A percentile compares a stretch with the other conserved stretches of the same genome.
Evolutionary conservation across 1,140 invertebrate genomes (phyloP).

Genomic region (Scaptomyza montana): DNA sequence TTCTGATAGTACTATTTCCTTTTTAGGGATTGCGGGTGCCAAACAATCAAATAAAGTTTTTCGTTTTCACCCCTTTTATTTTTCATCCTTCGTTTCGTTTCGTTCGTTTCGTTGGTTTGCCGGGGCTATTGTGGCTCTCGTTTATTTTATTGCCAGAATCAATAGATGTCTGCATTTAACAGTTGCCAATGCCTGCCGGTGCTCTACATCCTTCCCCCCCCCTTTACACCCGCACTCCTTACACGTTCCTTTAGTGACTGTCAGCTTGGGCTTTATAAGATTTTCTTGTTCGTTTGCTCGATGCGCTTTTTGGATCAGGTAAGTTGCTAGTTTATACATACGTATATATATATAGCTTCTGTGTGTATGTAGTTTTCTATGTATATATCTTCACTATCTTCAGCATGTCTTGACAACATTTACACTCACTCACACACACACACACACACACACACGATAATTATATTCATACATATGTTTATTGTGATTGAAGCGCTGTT

Average conservation of each 20-base stretch:
- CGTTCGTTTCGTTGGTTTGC: background rate
- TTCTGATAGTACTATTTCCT: conserved; percentile 7
- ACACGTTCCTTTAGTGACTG: conserved; percentile 6
- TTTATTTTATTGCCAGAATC: conserved; percentile 71
- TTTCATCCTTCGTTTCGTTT: background rate
- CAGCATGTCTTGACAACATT: conserved; percentile 14
- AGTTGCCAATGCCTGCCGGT: conserved; percentile 56
- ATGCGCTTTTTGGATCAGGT: conserved; percentile 44
- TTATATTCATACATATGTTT: conserved; percentile 27
- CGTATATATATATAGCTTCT: conserved; percentile 7
- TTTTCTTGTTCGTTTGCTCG: conserved; percentile 22
- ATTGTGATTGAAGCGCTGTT: conserved; percentile 24
- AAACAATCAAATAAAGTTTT: conserved; percentile 74
- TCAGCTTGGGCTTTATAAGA: conserved; percentile 54
- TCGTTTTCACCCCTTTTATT: conserved; percentile 37
- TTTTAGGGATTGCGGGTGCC: conserved; percentile 29
- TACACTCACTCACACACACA: conserved; percentile 3
- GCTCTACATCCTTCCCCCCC: background rate
- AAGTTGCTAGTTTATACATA: conserved; percentile 33
- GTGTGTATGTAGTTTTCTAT: background rate
- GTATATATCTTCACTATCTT: conserved; percentile 13
- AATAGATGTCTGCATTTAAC: conserved; percentile 76
- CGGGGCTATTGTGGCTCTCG: background rate
- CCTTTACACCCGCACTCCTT: background rate
- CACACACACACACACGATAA: conserved; percentile 2